Base-by-base conservation (phyloP, 2,888 invertebrate species). In the Epinotia demarniana region DNA sequence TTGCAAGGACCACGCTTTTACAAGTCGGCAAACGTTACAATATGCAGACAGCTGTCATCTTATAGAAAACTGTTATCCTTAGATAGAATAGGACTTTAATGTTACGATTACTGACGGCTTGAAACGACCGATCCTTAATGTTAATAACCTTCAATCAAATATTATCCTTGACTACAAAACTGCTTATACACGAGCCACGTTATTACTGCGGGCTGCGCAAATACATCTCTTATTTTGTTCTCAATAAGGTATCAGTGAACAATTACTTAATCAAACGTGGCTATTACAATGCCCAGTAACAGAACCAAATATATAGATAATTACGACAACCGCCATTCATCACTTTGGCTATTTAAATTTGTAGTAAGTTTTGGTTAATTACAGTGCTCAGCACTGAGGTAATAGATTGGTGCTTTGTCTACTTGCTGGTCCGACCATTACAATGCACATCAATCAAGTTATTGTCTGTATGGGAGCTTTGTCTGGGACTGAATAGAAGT, bases 401-500 rank as follows among this genome's bases (percentile, higher is more conserved):
- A 66, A 75, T 75, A 70, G 63, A 69, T 60, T 49, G 69, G 64
- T 43, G 63, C 70, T 27, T 75, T 75, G 75, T 75, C 58, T 75
- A 53, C 58, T 55, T 18, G 57, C 70, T 55, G 64, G 75, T 71
- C 75, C 60, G 70, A 70, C 64, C 64, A 75, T 75, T 75, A 75
- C 75, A 71, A 70, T 71, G 70, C 53, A 71, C 64, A 75, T 75
- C 75, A 70, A 75, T 75, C 75, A 75, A 66, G 49, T 66, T 64
- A 71, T 75, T 75, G 75, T 75, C 70, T 19, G 53, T 70, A 53
- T 60, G 43, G 61, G n/a, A 63, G 75, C 75, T 75, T 75, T 75
- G 75, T 75, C 60, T 71, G 53, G 16, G 13, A 13, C 64, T 71
- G 75, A 70, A 75, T 75, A 55, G 64, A 75, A 75, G 75, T 75